Conservation (phyloP, 2,888 invertebrate species). For the Cantharis flavilabris region DNA sequence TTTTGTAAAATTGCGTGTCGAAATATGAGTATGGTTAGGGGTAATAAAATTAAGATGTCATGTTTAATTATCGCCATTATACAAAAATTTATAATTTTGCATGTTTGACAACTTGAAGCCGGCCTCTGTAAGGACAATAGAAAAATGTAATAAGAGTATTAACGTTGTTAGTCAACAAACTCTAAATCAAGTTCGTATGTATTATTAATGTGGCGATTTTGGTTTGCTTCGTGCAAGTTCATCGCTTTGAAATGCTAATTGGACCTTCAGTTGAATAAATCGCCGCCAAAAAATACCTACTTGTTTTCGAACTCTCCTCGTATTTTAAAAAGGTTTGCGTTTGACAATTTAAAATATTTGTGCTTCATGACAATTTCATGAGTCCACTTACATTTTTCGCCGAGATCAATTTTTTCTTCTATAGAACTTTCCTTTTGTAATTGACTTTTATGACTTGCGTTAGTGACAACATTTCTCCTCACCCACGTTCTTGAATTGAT, state of each 20-base stretch:
- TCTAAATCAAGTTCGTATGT: constrained; percentile 7
- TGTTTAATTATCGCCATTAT: constrained; percentile 31
- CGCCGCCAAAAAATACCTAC: constrained; percentile 8
- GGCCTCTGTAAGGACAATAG: constrained; percentile 10
- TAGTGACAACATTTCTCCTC: neutral
- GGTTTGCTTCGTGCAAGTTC: constrained; percentile 18
- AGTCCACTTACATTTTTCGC: neutral
- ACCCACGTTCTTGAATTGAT: neutral
- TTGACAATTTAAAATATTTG: neutral
- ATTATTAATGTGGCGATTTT: constrained; percentile 14
- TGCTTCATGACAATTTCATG: neutral
- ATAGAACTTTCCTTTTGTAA: neutral
- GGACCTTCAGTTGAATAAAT: constrained; percentile 6
- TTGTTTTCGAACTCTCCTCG: neutral
- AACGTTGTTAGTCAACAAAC: neutral
- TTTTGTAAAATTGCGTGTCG: constrained; percentile 19
- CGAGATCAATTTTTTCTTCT: neutral
- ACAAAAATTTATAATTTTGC: neutral
- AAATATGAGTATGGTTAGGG: constrained; percentile 24
- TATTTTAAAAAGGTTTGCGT: neutral
- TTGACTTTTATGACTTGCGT: neutral
- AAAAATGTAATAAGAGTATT: constrained; percentile 22
- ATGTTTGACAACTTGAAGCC: neutral
- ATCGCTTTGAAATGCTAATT: constrained; percentile 20
- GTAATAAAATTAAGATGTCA: constrained; percentile 35